Base-by-base conservation (phyloP, 2,888 invertebrate genomes). In the Xylocampa areola region DNA sequence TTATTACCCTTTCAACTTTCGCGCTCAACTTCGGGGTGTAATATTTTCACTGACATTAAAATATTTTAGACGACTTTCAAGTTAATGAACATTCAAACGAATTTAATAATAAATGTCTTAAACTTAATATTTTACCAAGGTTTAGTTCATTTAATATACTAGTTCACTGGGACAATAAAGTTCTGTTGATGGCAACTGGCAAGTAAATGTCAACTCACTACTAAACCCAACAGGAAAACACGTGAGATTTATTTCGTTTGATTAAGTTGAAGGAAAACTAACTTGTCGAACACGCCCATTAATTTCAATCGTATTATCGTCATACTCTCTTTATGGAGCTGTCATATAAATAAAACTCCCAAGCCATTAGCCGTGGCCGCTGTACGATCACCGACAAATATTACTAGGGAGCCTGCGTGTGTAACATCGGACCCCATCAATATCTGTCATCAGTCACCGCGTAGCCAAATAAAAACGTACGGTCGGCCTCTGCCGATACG, bases 391-490 rank as follows among this genome's bases (percentile, higher is more conserved):
- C 80, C 68, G 79, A 79, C 80, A 85, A 85, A 86, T 84, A 86
- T 85, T 73, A 80, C 76, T 78, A 78, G 86, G 86, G 82, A 81
- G 84, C 69, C 80, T 81, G 81, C 67, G 80, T 77, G 73, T 74
- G 80, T 74, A 79, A 82, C 81, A 79, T 79, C 70, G 79, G 84
- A 70, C 78, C 80, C 79, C 92, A 93, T 93, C 91, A 91, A 93
- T 94, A 91, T 86, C 91, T 90, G 92, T 90, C 93, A 87, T 81
- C 88, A 79, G 87, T 84, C 85, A 86, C 85, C 77, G 84, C 87
- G 87, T 84, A 88, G 86, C 90, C 88, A 90, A 90, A 90, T 89
- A 90, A 87, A 89, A 88, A 86, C 86, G 89, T 88, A 88, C 89
- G 88, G 85, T 86, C 85, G 83, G 76, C 80, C 77, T 68, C 54